These are phyloP conservation scores for Hippocampus guttulatus DNA, from an alignment of 2,113 vertebrate genomes.

Conservation along the genomic window DNA sequence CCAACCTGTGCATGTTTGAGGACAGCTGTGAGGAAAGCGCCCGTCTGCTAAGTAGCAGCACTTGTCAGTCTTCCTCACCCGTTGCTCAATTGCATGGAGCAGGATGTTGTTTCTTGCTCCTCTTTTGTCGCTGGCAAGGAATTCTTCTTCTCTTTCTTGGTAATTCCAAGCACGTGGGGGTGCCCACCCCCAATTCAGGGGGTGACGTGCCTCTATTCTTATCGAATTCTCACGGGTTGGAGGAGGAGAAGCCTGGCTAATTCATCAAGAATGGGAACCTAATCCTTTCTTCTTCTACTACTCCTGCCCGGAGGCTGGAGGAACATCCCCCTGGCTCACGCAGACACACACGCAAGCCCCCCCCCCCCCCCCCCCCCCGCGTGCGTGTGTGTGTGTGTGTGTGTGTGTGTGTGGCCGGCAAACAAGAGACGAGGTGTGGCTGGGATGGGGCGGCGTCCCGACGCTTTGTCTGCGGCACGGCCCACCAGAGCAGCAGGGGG, in stretches of 20 bases:
- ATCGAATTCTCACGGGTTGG: slow-evolving; percentile 53
- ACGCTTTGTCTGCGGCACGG: slow-evolving; percentile 70
- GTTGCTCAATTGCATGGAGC: slow-evolving; percentile 15
- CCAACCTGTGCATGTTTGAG: background rate
- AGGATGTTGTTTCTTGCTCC: slow-evolving; percentile 25
- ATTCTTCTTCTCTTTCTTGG: slow-evolving; percentile 47
- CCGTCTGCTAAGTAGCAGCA: slow-evolving; percentile 28
- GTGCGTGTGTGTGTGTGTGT: slow-evolving; percentile 13
- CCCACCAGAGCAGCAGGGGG: slow-evolving; percentile 29
- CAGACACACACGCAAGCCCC: slow-evolving; percentile 56
- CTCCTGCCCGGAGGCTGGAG: slow-evolving; percentile 66
- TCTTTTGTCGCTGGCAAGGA: background rate
- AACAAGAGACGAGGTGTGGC: slow-evolving; percentile 72
- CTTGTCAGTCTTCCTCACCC: slow-evolving; percentile 26
- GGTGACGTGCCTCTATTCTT: slow-evolving; percentile 52
- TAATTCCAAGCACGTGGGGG: slow-evolving; percentile 60
- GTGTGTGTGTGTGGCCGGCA: slow-evolving; percentile 18
- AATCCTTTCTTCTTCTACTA: slow-evolving; percentile 56
- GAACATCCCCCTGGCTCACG: slow-evolving; percentile 43
- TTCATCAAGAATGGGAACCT: slow-evolving; percentile 77
- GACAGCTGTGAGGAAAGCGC: background rate
- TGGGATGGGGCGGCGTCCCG: slow-evolving; percentile 66
- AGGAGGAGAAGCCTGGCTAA: slow-evolving; percentile 54
- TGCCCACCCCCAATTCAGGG: slow-evolving; percentile 39
- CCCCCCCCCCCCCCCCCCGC: slow-evolving; percentile 39